Evolutionary conservation across 2,888 invertebrate genomes (phyloP), one percentile per base, ranked within the genome.

Genomic region (Phanerotoma sp.): DNA sequence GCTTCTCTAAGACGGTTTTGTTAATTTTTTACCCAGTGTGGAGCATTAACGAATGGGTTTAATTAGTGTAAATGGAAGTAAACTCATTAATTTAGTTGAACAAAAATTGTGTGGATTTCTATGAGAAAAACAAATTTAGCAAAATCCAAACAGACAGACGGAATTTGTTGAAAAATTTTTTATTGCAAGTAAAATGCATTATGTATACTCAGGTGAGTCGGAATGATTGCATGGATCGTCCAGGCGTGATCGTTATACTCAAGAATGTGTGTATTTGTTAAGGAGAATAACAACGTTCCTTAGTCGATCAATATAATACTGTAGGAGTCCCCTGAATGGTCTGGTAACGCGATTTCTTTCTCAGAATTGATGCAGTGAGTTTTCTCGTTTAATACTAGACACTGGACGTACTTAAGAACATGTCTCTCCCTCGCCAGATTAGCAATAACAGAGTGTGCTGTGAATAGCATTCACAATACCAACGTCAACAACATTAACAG

Each of bases 151-250:
- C 18, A 28, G 46, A 47, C 47, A 49, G 33, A 42, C 49, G 51
- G 57, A 44, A 56, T 52, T 51, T 52, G 57, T 51, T 51, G 46
- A 50, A 55, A 48, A 35, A 57, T 48, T 40, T 61, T 59, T 59
- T 61, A 57, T 48, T 55, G 53, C 51, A 52, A 49, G 51, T 57
- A 54, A 67, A 71, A 73, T 74, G 74, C 74, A 75, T 75, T 75
- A 75, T 74, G 72, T 73, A 75, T 74, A 73, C 62, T 63, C 57
- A 60, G 65, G 9, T 7, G 7, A 65, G 71, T 73, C 73, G 70
- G 73, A 74, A 75, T 74, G 74, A 73, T 75, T 74, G 71, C 74
- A 75, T 75, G 71, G 70, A 67, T 66, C 61, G 7, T 44, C 66
- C 61, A 54, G 62, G 63, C 18, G 38, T 67, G 68, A 64, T 53